Base-by-base conservation (phyloP, 2,113 vertebrate species). In the Tretioscincus oriximinensis region DNA sequence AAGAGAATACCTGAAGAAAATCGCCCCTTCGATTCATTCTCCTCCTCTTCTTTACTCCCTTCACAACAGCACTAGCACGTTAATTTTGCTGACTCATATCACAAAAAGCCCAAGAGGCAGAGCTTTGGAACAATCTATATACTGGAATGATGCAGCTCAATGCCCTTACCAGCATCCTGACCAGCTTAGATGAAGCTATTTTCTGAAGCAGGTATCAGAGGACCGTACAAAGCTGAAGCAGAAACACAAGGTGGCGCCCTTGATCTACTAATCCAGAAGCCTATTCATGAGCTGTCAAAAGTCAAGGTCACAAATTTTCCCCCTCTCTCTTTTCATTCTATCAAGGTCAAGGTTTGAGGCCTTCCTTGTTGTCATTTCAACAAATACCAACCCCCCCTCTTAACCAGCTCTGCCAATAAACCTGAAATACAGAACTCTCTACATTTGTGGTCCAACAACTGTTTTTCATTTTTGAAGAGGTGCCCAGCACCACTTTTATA, bases 291-390 rank as follows among this genome's bases (percentile, higher is more conserved):
- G 94, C 93, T 95, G 95, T 95, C 94, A 96, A 94, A 95, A 95
- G 96, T 95, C 95, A 96, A 96, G 95, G 96, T 96, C 95, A 96
- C 93, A 95, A 94, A 95, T 93, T 88, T 91, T 87, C 87, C 90
- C 83, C 92, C 92, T 93, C 92, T 60, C 16, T 24, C 64, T 26
- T n/a, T 49, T 1, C 45, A 18, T 29, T 9, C 26, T 21, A 82
- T 93, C 95, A 96, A 96, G 95, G 95, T 96, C 96, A 96, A 96
- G 95, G 94, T 96, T 96, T 95, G 91, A 90, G 93, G 93, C 92
- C 93, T 95, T 94, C 80, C 88, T 91, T 82, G 88, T 91, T 95
- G 93, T 90, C 94, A 92, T 92, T 92, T 91, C 90, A 90, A 76
- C 78, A 84, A 88, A 91, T 85, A 85, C 80, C 89, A 83, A 83